phyloP scores from a whole-genome alignment of 1,140 invertebrate species.

The Apis cerana region DNA sequence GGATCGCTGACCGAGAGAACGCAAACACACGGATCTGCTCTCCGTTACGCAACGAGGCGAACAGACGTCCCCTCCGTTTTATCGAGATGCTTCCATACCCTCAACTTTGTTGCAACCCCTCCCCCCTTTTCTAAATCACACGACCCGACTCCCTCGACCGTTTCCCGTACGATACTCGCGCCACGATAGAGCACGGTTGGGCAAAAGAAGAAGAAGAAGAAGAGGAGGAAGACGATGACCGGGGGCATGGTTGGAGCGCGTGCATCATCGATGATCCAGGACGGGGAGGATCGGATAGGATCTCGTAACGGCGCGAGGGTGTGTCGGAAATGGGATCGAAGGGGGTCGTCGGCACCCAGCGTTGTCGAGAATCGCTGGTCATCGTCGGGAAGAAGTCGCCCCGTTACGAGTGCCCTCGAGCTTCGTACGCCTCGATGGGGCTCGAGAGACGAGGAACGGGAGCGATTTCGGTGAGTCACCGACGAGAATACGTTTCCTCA shows the following conservation, averaged over 20 bases:
- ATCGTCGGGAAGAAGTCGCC: conserved; percentile 61
- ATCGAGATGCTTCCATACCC: not conserved
- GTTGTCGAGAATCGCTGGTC: conserved; percentile 55
- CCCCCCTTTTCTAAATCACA: not conserved
- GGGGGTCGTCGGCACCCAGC: conserved; percentile 42
- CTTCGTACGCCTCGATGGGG: conserved; percentile 2
- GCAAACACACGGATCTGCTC: not conserved
- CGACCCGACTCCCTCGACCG: not conserved
- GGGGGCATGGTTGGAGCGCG: not conserved
- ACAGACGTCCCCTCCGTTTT: too few species aligned
- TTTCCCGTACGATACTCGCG: conserved; percentile 22
- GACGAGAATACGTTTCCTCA: not conserved
- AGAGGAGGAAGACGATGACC: not conserved
- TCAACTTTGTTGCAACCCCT: not conserved
- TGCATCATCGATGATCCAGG: conserved; percentile 33
- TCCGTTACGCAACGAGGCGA: not conserved
- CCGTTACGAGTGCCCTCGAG: conserved; percentile 50
- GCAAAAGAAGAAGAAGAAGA: too few species aligned
- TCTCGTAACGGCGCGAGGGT: conserved; percentile 45
- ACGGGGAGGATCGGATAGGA: conserved; percentile 34
- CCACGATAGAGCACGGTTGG: conserved; percentile 28
- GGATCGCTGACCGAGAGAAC: not conserved
- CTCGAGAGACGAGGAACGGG: too few species aligned
- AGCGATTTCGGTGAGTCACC: not conserved
- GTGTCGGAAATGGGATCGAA: conserved; percentile 49